These are phyloP conservation scores for Cyrtodaria siliqua DNA, from an alignment of 2,888 invertebrate genomes.

Conservation along the genomic window DNA sequence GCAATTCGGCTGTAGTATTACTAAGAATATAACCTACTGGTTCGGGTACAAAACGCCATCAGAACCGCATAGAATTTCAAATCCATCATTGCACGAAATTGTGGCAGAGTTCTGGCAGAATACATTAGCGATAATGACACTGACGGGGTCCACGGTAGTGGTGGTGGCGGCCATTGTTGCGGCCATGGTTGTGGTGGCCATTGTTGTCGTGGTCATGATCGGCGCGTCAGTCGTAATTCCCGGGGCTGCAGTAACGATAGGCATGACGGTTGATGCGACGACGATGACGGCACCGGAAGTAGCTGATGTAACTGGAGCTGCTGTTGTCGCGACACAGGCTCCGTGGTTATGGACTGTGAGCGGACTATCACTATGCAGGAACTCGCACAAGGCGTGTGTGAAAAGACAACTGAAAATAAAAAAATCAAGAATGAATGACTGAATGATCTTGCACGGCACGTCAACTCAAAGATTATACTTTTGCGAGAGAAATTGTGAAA, in stretches of 20 bases:
- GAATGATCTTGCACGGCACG: too few species aligned
- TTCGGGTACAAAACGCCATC: conserved; percentile 54
- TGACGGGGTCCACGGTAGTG: conserved; percentile 12
- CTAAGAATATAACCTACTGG: conserved; percentile 39
- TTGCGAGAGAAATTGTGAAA: too few species aligned
- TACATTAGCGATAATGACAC: conserved; percentile 38
- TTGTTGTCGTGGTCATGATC: background rate
- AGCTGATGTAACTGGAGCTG: background rate
- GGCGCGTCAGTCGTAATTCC: conserved; percentile 1
- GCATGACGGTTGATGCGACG: background rate
- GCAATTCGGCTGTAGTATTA: too few species aligned
- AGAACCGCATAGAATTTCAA: conserved; percentile 47
- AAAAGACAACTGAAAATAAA: conserved; percentile 65
- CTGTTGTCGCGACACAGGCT: conserved; percentile 37
- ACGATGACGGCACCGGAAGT: conserved; percentile 3
- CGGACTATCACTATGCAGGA: conserved; percentile 23
- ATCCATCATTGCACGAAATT: conserved; percentile 23
- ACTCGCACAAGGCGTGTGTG: conserved; percentile 59
- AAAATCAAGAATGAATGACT: too few species aligned
- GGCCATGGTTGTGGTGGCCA: background rate
- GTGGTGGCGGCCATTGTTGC: background rate
- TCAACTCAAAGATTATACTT: too few species aligned
- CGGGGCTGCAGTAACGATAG: background rate
- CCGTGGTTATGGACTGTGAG: conserved; percentile 43
- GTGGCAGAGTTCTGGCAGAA: conserved; percentile 48